Evolutionary conservation across 1,140 invertebrate genomes (phyloP).

Genomic region (Trichogramma pretiosum): DNA sequence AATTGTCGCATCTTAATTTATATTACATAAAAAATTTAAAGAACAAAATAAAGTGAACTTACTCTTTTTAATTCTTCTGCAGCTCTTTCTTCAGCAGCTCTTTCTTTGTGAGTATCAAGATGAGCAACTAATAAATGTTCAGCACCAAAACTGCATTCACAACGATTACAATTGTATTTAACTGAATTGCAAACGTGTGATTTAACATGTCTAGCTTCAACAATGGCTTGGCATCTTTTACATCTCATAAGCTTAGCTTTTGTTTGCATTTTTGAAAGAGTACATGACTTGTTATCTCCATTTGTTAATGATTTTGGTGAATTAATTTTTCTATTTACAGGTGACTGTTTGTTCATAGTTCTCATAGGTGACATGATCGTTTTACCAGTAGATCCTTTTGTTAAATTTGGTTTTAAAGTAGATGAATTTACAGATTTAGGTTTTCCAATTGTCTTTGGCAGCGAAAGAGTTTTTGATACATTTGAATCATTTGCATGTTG

Average conservation of each 20-base stretch:
- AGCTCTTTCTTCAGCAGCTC: neutral
- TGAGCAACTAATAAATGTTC: constrained; percentile 8
- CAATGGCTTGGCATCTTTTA: constrained; percentile 38
- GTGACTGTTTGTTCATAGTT: too few relatives aligned
- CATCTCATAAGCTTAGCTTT: constrained; percentile 34
- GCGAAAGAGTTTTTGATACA: too few relatives aligned
- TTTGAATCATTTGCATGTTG: constrained; percentile 23
- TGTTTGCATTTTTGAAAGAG: neutral
- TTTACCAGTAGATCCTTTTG: neutral
- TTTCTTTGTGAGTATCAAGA: constrained; percentile 5
- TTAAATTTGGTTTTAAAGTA: neutral
- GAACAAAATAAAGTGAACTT: too few relatives aligned
- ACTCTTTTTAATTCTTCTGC: too few relatives aligned
- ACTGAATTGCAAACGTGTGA: constrained; percentile 30
- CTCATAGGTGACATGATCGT: too few relatives aligned
- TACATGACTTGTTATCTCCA: neutral
- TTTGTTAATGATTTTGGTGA: too few relatives aligned
- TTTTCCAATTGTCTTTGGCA: neutral
- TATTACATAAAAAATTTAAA: too few relatives aligned
- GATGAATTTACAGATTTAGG: too few relatives aligned
- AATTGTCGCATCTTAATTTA: too few relatives aligned
- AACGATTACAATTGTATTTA: constrained; percentile 13
- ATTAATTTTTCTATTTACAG: too few relatives aligned
- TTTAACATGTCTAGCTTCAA: constrained; percentile 35
- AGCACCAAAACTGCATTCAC: constrained; percentile 13